Conservation (phyloP, 2,113 vertebrate genomes). For the Spea bombifrons region DNA sequence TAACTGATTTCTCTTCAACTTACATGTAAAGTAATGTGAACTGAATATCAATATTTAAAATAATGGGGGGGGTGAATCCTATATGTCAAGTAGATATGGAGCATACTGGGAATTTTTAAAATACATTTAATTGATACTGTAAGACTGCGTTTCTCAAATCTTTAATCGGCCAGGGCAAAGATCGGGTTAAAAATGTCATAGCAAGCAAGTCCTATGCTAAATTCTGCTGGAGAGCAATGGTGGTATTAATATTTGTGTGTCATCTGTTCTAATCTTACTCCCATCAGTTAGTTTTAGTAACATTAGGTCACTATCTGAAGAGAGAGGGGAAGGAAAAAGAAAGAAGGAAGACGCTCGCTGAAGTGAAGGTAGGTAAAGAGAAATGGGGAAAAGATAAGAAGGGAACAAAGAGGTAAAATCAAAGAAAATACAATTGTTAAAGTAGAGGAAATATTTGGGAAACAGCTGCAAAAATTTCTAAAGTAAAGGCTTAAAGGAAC, state of each 20-base stretch:
- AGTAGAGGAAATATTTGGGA: not conserved
- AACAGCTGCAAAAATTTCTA: slow-evolving; percentile 7
- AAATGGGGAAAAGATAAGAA: not conserved
- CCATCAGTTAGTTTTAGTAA: slow-evolving; percentile 11
- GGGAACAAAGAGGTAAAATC: not conserved
- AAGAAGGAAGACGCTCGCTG: not conserved
- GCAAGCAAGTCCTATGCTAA: not conserved
- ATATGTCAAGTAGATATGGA: no score
- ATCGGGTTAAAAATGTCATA: slow-evolving; percentile 7
- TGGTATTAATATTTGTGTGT: slow-evolving; percentile 24
- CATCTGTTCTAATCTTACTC: slow-evolving; percentile 23
- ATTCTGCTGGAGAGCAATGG: not conserved
- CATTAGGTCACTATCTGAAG: slow-evolving; percentile 35
- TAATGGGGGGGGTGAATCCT: no score
- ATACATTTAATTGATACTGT: no score
- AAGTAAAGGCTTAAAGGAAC: not conserved
- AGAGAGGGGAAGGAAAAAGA: not conserved
- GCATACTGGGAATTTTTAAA: no score
- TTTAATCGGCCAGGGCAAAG: not conserved
- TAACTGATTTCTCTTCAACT: no score
- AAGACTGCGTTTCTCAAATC: not conserved
- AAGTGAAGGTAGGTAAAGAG: not conserved
- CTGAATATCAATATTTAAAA: no score
- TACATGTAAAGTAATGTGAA: no score
- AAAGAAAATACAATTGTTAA: not conserved